Base-by-base conservation (phyloP, 2,113 vertebrate species). In the Ahaetulla prasina region DNA sequence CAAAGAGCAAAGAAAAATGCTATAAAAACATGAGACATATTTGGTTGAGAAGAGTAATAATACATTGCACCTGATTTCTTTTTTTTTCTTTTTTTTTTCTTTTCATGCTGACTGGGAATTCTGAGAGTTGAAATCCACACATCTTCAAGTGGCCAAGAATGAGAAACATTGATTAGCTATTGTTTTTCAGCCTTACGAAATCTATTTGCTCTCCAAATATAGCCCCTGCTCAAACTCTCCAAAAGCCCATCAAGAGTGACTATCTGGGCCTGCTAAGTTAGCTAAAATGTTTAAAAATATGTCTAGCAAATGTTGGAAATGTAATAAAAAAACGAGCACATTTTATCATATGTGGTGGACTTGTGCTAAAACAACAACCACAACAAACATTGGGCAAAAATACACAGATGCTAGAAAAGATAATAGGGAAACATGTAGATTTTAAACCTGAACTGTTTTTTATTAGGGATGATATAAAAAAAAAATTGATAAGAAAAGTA, bases 101-200 rank as follows among this genome's bases (percentile, higher is more conserved):
- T 93, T 74, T 91, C 92, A 92, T 90, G 93, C 25, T 91, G 94
- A 92, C 68, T n/a, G 30, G 60, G 30, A 68, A 68, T n/a, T n/a
- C 60, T 68, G 60, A 35, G 14, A 35, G 14, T 68, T 68, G 63
- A 68, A 68, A 68, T 68, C 5, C 30, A 35, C 63, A 68, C 5
- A 35, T 68, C 63, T 68, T 35, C 30, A 68, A 68, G 5, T 35
- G 63, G 63, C n/a, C 63, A 68, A 35, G 63, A 35, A 18, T 68
- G 63, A 68, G 12, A 68, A 68, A 68, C 11, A n/a, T 35, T 7
- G 14, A 35, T 68, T 39, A 74, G 14, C n/a, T 35, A 68, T 68
- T 68, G 63, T 35, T 68, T 68, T 68, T 68, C 63, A 68, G 30
- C 63, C 63, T 68, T 35, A 8, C n/a, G 3, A 35, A 74, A 35